These are phyloP conservation scores for Tanypteryx hageni DNA, from an alignment of 2,888 invertebrate species.

Conservation along the genomic window DNA sequence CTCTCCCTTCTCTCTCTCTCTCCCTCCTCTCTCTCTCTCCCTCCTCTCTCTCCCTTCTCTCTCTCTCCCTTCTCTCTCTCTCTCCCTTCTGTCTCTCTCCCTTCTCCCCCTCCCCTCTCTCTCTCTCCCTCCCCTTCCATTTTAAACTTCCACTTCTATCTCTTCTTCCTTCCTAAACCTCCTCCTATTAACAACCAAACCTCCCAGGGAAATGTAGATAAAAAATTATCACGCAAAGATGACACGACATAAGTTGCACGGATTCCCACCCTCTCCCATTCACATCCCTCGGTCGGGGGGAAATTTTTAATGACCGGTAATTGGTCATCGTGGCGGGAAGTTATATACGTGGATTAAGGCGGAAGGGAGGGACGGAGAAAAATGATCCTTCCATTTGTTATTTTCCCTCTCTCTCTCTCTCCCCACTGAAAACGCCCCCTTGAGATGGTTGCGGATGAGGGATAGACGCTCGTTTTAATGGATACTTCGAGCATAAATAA, in stretches of 20 bases:
- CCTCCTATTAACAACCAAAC: not conserved
- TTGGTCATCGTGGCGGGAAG: conserved; percentile 37
- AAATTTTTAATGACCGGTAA: conserved; percentile 40
- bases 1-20: not conserved
- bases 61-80: no score
- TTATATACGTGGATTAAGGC: not conserved
- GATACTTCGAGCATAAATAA: conserved; percentile 23
- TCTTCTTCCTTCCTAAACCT: no score
- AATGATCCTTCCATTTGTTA: not conserved
- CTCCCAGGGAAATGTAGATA: not conserved
- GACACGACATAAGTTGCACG: conserved; percentile 31
- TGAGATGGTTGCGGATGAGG: not conserved
- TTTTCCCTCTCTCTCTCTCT: not conserved
- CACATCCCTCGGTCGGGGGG: no score
- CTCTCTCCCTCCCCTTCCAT: no score
- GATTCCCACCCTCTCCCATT: no score
- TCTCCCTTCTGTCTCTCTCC: not conserved
- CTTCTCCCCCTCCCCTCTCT: not conserved
- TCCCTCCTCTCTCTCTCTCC: not conserved
- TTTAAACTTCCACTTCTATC: no score
- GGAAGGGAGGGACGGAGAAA: not conserved
- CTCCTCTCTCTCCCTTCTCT: no score
- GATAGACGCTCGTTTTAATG: conserved; percentile 43
- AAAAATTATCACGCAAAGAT: conserved; percentile 32
- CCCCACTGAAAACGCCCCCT: not conserved